These are phyloP conservation scores for Ormyrus thymus DNA, from an alignment of 2,888 invertebrate genomes.

Conservation along the genomic window DNA sequence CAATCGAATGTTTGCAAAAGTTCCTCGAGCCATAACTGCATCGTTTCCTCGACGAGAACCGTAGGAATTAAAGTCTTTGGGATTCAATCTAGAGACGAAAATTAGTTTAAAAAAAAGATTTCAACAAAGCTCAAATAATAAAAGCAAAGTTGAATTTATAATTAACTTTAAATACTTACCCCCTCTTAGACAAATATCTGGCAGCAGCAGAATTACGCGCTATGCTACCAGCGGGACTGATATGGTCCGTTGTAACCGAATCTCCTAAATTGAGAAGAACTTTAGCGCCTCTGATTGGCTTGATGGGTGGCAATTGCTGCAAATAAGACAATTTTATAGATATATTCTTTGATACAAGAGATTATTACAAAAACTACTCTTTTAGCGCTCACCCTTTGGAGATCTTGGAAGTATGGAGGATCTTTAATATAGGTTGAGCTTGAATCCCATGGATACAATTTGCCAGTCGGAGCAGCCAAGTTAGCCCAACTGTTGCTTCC, in stretches of 20 bases:
- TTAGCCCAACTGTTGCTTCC: constrained; percentile 92
- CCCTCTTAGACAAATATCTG: constrained; percentile 83
- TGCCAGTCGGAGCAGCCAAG: constrained; percentile 85
- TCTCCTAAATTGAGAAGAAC: constrained; percentile 93
- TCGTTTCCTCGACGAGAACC: constrained; percentile 98
- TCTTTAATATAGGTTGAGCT: constrained; percentile 96
- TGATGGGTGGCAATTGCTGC: constrained; percentile 79
- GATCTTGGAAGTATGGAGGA: constrained; percentile 95
- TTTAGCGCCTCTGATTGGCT: constrained; percentile 83
- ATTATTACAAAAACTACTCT: background rate
- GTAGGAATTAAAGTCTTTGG: constrained; percentile 98
- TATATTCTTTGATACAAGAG: too few relatives aligned
- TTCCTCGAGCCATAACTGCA: constrained; percentile 97
- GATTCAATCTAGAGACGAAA: constrained; percentile 81
- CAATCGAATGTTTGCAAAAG: constrained; percentile 97
- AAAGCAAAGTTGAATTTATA: too few relatives aligned
- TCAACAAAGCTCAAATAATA: too few relatives aligned
- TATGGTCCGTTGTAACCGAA: constrained; percentile 99
- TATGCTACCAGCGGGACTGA: constrained; percentile 98
- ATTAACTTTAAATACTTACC: constrained; percentile 76
- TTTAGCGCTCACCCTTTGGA: constrained; percentile 77
- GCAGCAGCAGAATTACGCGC: constrained; percentile 96
- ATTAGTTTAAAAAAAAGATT: too few relatives aligned
- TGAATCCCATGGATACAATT: constrained; percentile 93
- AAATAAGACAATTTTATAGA: constrained; percentile 23